These are phyloP conservation scores for Drosophila ironensis DNA, from an alignment of 1,140 invertebrate genomes.

Conservation along the genomic window DNA sequence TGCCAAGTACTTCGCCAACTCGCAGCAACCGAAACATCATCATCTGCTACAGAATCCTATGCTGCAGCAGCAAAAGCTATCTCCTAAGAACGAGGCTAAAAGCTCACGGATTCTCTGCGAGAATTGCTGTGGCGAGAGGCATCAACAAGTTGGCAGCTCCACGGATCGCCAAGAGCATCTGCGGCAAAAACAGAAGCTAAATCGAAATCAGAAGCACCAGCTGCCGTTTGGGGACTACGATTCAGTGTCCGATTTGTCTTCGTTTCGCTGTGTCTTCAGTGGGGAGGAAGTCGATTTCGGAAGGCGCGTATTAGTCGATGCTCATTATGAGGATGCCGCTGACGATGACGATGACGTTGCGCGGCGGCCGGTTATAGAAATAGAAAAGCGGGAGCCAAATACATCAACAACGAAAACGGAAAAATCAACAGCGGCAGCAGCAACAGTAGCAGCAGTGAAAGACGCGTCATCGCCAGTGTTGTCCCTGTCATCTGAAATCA, in stretches of 20 bases:
- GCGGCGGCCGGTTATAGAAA: constrained; percentile 71
- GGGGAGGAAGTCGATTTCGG: constrained; percentile 57
- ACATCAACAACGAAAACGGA: constrained; percentile 60
- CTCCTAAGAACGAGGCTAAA: constrained; percentile 44
- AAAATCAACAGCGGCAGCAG: constrained; percentile 42
- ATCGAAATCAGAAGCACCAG: constrained; percentile 24
- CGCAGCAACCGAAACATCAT: constrained; percentile 28
- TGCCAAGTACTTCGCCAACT: constrained; percentile 40
- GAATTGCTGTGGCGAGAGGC: constrained; percentile 71
- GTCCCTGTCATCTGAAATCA: constrained; percentile 46
- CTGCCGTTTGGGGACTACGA: constrained; percentile 57
- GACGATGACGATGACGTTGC: constrained; percentile 67
- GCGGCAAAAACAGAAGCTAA: constrained; percentile 11
- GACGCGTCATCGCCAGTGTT: constrained; percentile 60
- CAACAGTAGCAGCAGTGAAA: constrained; percentile 32
- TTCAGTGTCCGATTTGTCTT: constrained; percentile 81
- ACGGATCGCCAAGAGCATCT: constrained; percentile 22
- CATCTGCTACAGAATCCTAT: background rate
- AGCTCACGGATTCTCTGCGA: constrained; percentile 71
- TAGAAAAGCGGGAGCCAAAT: constrained; percentile 66
- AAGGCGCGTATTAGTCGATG: constrained; percentile 46
- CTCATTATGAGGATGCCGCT: constrained; percentile 35
- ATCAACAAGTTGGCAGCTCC: constrained; percentile 51
- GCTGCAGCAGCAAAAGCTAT: constrained; percentile 43
- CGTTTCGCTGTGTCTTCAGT: constrained; percentile 79